phyloP scores from a whole-genome alignment of 2,888 invertebrate genomes.

The Tricholauxania praeusta region DNA sequence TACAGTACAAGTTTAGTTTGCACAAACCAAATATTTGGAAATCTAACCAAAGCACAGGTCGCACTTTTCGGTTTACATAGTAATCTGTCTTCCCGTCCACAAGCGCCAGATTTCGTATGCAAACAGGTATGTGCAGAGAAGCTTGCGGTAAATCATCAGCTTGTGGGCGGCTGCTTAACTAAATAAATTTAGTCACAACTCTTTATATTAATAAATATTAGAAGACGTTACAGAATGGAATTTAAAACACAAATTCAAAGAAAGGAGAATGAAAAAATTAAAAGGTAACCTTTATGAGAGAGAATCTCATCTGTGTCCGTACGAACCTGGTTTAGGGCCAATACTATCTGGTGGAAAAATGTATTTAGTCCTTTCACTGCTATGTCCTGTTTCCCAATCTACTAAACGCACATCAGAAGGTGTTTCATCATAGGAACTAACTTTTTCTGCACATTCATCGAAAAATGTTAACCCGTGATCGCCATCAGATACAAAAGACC shows the following conservation, averaged over 20 bases:
- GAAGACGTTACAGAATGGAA: no score
- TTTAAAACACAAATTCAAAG: not conserved
- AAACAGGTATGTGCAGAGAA: no score
- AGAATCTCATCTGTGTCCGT: not conserved
- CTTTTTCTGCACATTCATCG: slow-evolving; percentile 94
- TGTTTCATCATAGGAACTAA: slow-evolving; percentile 71
- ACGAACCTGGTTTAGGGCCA: slow-evolving; percentile 56
- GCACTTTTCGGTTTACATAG: no score
- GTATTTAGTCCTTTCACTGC: slow-evolving; percentile 92
- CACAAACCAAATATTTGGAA: no score
- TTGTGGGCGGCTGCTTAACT: no score
- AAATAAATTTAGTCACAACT: no score
- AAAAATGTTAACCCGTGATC: slow-evolving; percentile 96
- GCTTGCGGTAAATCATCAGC: no score
- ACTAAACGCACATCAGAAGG: slow-evolving; percentile 76
- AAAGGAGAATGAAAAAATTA: not conserved
- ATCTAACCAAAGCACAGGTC: no score
- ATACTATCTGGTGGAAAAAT: slow-evolving; percentile 90
- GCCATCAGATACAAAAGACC: slow-evolving; percentile 98
- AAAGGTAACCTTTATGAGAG: not conserved
- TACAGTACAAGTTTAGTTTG: no score
- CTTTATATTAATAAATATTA: no score
- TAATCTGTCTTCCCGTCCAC: no score
- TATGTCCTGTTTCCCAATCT: slow-evolving; percentile 83
- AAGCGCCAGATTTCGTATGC: no score